A percentile compares a stretch with the other conserved stretches of the same genome.
Conservation (phyloP, 2,797 vertebrate genomes). For the Peromyscus nudipes region DNA sequence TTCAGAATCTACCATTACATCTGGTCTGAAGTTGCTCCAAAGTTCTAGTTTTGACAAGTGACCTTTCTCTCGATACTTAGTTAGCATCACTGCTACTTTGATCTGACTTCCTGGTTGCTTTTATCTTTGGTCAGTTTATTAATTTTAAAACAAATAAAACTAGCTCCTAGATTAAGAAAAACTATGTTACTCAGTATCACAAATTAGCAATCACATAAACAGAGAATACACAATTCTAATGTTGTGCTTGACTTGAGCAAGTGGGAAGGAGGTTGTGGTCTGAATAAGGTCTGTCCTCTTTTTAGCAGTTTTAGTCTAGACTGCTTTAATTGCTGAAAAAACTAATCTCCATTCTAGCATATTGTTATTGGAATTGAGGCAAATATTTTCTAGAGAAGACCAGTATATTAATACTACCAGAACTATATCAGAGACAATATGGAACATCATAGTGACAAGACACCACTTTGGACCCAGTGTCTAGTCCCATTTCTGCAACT, state of each 20-base stretch:
- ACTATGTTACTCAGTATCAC: background rate
- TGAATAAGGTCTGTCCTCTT: background rate
- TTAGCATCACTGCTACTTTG: background rate
- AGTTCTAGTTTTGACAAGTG: slow-evolving; percentile 37
- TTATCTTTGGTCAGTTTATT: background rate
- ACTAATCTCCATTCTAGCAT: background rate
- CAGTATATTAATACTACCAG: background rate
- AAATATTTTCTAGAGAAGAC: background rate
- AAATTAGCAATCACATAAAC: background rate
- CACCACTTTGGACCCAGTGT: background rate
- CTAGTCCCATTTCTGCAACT: slow-evolving; percentile 4
- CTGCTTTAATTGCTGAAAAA: background rate
- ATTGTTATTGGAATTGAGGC: background rate
- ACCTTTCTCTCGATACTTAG: slow-evolving; percentile 11
- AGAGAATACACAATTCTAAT: slow-evolving; percentile 12
- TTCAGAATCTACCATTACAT: background rate
- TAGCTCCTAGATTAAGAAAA: background rate
- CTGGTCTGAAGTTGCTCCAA: background rate
- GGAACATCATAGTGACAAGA: background rate
- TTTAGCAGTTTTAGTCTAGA: background rate
- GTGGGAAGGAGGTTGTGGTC: background rate
- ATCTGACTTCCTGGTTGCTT: slow-evolving; percentile 3
- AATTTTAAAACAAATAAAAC: background rate
- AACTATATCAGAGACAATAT: background rate
- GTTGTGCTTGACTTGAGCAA: background rate